Conservation (phyloP, 35 echinoderm and acorn worm genomes). For the Nesometra sesokonis region DNA sequence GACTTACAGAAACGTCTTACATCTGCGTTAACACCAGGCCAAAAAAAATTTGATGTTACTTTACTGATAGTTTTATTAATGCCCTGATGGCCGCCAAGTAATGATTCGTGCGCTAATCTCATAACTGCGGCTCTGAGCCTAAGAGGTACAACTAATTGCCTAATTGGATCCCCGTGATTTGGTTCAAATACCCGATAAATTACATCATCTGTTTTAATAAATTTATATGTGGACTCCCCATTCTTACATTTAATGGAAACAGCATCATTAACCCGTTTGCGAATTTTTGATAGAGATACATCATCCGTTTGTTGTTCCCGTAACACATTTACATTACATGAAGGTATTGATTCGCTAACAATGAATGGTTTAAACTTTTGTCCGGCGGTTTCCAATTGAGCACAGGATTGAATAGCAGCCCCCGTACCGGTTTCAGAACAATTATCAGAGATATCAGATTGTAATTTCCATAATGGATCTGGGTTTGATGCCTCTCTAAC, state of each 20-base stretch:
- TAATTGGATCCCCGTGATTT: neutral
- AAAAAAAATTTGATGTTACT: constrained; percentile 17
- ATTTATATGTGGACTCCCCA: neutral
- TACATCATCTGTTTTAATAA: neutral
- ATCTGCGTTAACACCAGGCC: constrained; percentile 4
- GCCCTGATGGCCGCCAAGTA: constrained; percentile 3
- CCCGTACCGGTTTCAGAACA: neutral
- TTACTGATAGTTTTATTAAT: constrained; percentile 1
- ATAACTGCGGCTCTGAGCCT: neutral
- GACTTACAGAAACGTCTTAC: neutral
- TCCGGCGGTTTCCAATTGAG: neutral
- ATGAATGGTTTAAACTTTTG: neutral
- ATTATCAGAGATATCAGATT: too few relatives aligned
- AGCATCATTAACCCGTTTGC: neutral
- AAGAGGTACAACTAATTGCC: constrained; percentile 1
- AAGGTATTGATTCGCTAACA: neutral
- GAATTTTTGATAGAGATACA: neutral
- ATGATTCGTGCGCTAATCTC: constrained; percentile 10
- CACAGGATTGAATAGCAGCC: neutral
- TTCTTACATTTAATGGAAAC: neutral
- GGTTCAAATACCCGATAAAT: constrained; percentile 2
- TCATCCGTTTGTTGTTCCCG: neutral
- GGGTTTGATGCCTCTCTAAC: too few relatives aligned
- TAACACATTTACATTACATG: neutral
- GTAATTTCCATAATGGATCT: too few relatives aligned